phyloP scores from a whole-genome alignment of 2,888 invertebrate genomes.

The Ophion slaviceki region DNA sequence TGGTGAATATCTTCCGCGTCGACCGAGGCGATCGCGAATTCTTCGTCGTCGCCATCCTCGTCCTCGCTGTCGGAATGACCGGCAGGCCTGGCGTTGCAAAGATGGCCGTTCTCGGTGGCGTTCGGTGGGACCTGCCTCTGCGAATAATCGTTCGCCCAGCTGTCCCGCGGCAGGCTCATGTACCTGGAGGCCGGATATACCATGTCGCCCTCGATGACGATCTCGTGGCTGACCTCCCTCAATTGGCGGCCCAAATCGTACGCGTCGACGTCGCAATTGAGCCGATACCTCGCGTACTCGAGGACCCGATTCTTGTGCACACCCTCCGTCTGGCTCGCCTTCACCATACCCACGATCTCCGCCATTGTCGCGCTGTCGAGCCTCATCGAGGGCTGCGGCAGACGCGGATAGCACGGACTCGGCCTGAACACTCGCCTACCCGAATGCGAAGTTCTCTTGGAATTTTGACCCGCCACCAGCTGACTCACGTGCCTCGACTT shows the following conservation, averaged over 20 bases:
- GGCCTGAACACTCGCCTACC: background rate
- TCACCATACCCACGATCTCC: conserved; percentile 59
- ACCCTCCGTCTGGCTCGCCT: conserved; percentile 60
- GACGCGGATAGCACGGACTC: conserved; percentile 29
- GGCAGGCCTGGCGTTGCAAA: background rate
- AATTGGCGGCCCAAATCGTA: conserved; percentile 68
- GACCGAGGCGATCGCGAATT: background rate
- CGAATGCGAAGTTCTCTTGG: background rate
- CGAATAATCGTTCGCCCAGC: background rate
- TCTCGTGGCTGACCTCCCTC: conserved; percentile 63
- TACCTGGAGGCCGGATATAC: conserved; percentile 44
- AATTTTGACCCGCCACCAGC: conserved; percentile 73
- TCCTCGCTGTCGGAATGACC: background rate
- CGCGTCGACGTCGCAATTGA: conserved; percentile 40
- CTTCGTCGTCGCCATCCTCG: background rate
- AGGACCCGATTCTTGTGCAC: conserved; percentile 55
- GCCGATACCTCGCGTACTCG: background rate
- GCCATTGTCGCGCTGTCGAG: conserved; percentile 45
- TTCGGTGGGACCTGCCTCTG: background rate
- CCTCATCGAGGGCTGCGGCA: background rate
- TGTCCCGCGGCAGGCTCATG: background rate
- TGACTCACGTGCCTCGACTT: conserved; percentile 73
- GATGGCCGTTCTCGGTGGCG: background rate
- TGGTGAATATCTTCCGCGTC: background rate
- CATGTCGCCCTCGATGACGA: conserved; percentile 46